These are phyloP conservation scores for Drosophila neonasuta DNA, from an alignment of 2,888 invertebrate species.

Conservation along the genomic window DNA sequence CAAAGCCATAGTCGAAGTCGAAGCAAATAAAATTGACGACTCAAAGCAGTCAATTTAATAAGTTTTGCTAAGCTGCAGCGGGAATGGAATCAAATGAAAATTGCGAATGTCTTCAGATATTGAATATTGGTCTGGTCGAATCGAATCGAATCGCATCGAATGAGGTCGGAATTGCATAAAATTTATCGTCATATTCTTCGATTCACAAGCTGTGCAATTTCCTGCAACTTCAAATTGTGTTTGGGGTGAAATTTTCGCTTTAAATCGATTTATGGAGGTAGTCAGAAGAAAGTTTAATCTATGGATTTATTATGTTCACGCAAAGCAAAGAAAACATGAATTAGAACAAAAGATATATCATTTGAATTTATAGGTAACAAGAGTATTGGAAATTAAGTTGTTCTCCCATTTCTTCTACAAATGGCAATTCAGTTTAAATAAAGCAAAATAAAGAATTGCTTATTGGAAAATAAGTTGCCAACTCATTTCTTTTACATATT, in stretches of 20 bases:
- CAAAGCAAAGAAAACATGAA: no score
- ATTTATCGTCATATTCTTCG: constrained; percentile 1
- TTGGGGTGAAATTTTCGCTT: not conserved
- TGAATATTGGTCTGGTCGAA: constrained; percentile 7
- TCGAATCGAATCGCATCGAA: not conserved
- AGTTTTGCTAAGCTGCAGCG: constrained; percentile 30
- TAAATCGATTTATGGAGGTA: not conserved
- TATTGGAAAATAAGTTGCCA: no score
- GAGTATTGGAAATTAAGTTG: no score
- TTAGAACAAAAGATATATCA: no score
- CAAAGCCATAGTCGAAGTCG: constrained; percentile 11
- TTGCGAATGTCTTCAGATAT: constrained; percentile 8
- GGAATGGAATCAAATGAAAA: constrained; percentile 28
- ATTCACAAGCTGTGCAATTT: constrained; percentile 1
- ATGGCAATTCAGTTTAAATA: no score
- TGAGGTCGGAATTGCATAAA: constrained; percentile 4
- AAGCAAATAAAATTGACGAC: constrained; percentile 36
- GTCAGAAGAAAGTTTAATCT: not conserved
- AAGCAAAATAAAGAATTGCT: no score
- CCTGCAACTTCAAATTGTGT: not conserved
- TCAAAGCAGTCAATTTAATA: constrained; percentile 47
- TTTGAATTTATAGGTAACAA: no score
- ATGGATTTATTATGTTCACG: not conserved
- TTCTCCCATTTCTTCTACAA: no score
- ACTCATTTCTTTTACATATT: no score